Evolutionary conservation across 2,888 invertebrate genomes (phyloP), one percentile per base, ranked within the genome.

Genomic region (Subacronicta megacephala): DNA sequence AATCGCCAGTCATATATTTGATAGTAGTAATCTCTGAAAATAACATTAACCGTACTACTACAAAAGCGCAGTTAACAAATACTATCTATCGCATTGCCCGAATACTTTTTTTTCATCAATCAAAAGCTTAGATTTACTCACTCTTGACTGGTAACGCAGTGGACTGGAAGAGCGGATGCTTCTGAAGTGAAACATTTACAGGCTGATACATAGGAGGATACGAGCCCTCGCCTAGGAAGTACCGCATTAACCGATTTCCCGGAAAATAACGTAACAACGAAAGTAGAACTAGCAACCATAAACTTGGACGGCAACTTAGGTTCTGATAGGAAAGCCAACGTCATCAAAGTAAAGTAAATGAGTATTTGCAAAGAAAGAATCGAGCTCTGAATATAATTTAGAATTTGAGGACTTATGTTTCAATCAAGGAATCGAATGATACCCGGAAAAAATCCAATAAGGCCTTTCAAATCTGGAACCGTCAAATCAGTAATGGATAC

Each of bases 401-500:
- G 13, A 62, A 45, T 53, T 42, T 57, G 31, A 64, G 20, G 17
- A 45, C 41, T 58, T 49, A 51, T 52, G 38, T 57, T 43, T 37
- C 26, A 60, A 70, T 62, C 43, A 53, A 31, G 43, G 45, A 58
- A 70, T 62, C 54, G 57, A 62, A 62, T 54, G 50, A 51, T 41
- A 45, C 38, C 51, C 44, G 38, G 18, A 57, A 60, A n/a, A 55
- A 62, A 64, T 58, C 40, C 33, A 56, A 70, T 69, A 66, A 61
- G 55, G 41, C 35, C 46, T 50, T 26, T 36, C 18, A 38, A 59
- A 63, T 51, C 51, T 50, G 53, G 31, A 58, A 56, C 45, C 53
- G 52, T 38, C 41, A 70, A 71, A 68, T 68, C 59, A 55, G 57
- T 53, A 62, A 70, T 47, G 50, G 58, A 60, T 60, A 68, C 62